Base-by-base conservation (phyloP, 1,140 invertebrate genomes). In the Heliconius hewitsoni region DNA sequence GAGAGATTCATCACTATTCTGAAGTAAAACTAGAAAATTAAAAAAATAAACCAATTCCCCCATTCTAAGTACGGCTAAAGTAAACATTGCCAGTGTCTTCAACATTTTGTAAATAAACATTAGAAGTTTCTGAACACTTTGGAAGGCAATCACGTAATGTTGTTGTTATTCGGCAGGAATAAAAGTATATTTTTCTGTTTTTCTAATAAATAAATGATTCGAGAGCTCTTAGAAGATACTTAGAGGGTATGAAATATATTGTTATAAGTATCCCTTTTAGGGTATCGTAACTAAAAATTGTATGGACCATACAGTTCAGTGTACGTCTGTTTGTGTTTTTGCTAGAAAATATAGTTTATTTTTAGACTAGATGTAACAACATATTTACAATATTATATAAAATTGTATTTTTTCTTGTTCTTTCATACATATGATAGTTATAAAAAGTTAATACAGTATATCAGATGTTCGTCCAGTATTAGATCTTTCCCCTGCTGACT, bases 91-190 rank as follows among this genome's bases (percentile, higher is more conserved):
- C 3, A 66, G 0, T 27, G 60, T 30, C 13, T 30, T 0, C 27
- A 66, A 11, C 27, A 4, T 66, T 66, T 30, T 23, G 60, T 66
- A 66, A 66, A 66, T 66, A 66, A 66, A 66, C 60, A 66, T 66
- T 13, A 66, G 60, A 66, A 57, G 55, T 57, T 57, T 23, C 55
- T 1, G 2, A 57, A 66, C 60, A 27, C 60, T 66, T 66, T 30
- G 23, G 60, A 66, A 66, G 60, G 60, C 60, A 66, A 66, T 66
- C 60, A 66, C 60, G 60, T 66, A 66, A 66, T 66, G 60, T 66
- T 66, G 60, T 66, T 30, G n/a, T 27, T 66, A 66, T 66, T 66
- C 60, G 60, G 60, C 11, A n/a, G 1, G 60, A 30, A 66, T 27
- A 27, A 60, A 66, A 66, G 4, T 30, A 66, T 30, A 66, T 27